Evolutionary conservation across 2,797 vertebrate genomes (phyloP).

Genomic region (Gymnopithys bicolor): DNA sequence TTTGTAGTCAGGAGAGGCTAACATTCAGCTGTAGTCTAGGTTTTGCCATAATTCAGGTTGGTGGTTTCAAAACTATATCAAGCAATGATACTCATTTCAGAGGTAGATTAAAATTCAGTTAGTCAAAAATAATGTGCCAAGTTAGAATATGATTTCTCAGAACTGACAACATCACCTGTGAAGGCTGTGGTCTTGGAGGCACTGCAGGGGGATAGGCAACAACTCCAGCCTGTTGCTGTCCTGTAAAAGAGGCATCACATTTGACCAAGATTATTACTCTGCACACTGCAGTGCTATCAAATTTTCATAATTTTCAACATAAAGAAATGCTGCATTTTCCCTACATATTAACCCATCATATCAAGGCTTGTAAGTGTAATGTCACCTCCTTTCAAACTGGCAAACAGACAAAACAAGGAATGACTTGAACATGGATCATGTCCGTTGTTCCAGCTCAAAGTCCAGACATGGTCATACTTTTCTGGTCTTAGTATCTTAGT

Average conservation of each 20-base stretch:
- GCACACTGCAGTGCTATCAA: background rate
- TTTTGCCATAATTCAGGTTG: background rate
- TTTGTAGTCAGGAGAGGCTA: background rate
- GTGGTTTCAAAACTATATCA: background rate
- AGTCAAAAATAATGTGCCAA: background rate
- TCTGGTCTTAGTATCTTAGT: background rate
- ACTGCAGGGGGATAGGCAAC: conserved; percentile 94
- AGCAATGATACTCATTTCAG: background rate
- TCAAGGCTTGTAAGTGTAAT: background rate
- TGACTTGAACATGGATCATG: background rate
- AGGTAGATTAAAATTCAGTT: background rate
- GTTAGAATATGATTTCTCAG: background rate
- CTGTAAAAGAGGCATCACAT: conserved; percentile 41
- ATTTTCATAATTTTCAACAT: background rate
- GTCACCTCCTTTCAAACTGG: background rate
- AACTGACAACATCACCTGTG: conserved; percentile 83
- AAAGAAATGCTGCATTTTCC: background rate
- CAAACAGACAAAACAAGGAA: background rate
- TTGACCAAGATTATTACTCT: background rate
- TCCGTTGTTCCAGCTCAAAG: background rate
- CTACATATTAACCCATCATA: background rate
- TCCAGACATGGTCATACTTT: background rate
- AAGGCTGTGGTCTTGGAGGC: conserved; percentile 93
- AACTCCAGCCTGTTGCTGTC: conserved; percentile 85
- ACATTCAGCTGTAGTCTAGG: background rate